Evolutionary conservation across 2,888 invertebrate genomes (phyloP), one percentile per base, ranked within the genome.

Genomic region (Hyppa rectilinea): DNA sequence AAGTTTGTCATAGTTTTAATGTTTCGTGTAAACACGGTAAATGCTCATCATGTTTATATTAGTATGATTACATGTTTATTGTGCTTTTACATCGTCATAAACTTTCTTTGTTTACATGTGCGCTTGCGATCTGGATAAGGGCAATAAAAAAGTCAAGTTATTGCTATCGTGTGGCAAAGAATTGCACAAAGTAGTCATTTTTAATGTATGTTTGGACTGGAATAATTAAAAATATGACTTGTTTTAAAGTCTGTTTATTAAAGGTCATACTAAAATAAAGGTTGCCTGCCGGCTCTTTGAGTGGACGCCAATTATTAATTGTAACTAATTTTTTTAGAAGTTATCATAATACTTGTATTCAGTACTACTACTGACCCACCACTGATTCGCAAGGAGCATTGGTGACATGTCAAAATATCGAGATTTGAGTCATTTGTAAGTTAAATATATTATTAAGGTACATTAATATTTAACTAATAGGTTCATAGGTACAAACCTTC

Each of bases 1-100:
- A 86, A 85, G 79, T 85, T 87, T 87, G 87, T 88, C 88, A 87
- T 86, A 83, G 73, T 82, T 87, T 88, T 87, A 86, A 86, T 83
- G 85, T 84, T 81, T 82, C 85, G 77, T 81, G 82, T 85, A 87
- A 90, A 87, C 87, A 85, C 72, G 66, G 78, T 79, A 84, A 84
- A 86, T 78, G 82, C 71, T 66, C 74, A 75, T 83, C 62, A 78
- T 65, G 81, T 58, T 83, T 72, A 80, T 69, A 74, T 68, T 73
- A 68, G 59, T 76, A 72, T 68, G 74, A 82, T 84, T 76, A 67
- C 72, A 76, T 62, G 71, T 85, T 85, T 85, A 83, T 83, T 83
- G 73, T 77, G 69, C 62, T 76, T 82, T 85, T 79, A 85, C 66
- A 69, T 34, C 66, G 50, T 47, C 36, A 52, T 84, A 79, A 84